Evolutionary conservation across 53 echinoderm and acorn worm species (phyloP), one percentile per base, ranked within the genome.

Genomic region (Antedon mediterranea): DNA sequence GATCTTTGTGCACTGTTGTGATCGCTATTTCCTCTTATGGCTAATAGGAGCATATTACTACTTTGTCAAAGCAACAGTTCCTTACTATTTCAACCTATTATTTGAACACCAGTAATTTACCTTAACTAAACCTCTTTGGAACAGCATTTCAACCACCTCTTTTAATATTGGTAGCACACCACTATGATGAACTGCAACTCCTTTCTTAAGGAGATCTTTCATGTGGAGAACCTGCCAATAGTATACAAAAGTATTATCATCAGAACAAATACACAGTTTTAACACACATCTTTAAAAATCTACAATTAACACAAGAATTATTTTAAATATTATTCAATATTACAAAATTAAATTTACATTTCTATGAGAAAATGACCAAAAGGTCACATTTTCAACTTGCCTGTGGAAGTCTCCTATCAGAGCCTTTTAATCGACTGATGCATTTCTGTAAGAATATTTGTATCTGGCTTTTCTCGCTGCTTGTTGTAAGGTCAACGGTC

Each of bases 111-210:
- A n/a, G n/a, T 37, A 23, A 27, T 77, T 34, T 79, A 98, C 98
- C 89, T 98, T 98, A 42, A 98, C 98, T 28, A 98, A 78, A 30
- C 98, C 93, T 83, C 90, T 84, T 43, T 90, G 90, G 41, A 98
- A 98, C 26, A 98, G 85, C 92, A 98, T 88, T 43, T 98, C 98
- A 29, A 98, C 89, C 23, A 98, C 92, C 83, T 98, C 92, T 81
- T 93, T 98, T 9, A 98, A 83, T 34, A 98, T 98, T 13, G 98
- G 98, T 29, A 98, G 82, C 29, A 98, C 90, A 34, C 98, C 98
- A 80, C 92, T 93, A 79, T 98, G 98, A 88, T 98, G 98, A 31
- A 98, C 88, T 29, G 79, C 98, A 28, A 98, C 86, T 31, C 98
- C 93, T 75, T 86, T 85, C 80, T 98, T 93, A 27, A 98, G 72